Evolutionary conservation across 2,113 vertebrate species (phyloP), one percentile per base, ranked within the genome.

Genomic region (Gnathonemus longibarbis): DNA sequence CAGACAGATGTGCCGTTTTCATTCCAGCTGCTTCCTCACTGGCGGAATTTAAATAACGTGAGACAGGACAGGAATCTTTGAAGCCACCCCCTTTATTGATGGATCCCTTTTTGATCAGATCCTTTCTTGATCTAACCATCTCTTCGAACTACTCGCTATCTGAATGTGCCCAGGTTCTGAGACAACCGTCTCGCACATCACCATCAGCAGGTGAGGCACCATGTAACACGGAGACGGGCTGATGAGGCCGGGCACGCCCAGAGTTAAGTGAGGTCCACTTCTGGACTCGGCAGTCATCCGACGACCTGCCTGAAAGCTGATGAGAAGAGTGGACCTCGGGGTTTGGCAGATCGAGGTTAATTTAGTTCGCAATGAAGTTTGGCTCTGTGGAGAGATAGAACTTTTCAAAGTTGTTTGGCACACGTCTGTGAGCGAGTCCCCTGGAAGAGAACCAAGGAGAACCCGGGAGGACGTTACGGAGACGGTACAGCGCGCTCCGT

Each of bases 401-500:
- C 80, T 58, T 84, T 9, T 45, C 8, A 62, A 84, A 62, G 52
- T 58, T 84, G 89, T 48, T 2, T 84, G 35, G 80, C 35, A 53
- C 10, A 31, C 70, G 50, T 80, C 88, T 52, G 45, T 13, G 74
- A 50, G 17, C 17, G 31, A 84, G 17, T 56, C 88, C 74, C 27
- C 74, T 84, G 74, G 70, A 89, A 46, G 42, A 49, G 83, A 31
- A 49, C 50, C 80, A 66, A 39, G 83, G 88, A 42, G 89, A 90
- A 66, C 31, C 31, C 17, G 0, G 15, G 77, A 90, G 49, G 49
- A 56, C 17, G 31, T 87, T 86, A 86, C 3, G 7, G 85, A 87
- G 50, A 13, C 31, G 15, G 49, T 4, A 53, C 50, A 19, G 85
- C 7, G 0, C 13, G 17, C 17, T 10, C 50, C 8, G 15, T 53